These are phyloP conservation scores for Arnoldichthys spilopterus DNA, from an alignment of 2,797 vertebrate species.

Conservation along the genomic window DNA sequence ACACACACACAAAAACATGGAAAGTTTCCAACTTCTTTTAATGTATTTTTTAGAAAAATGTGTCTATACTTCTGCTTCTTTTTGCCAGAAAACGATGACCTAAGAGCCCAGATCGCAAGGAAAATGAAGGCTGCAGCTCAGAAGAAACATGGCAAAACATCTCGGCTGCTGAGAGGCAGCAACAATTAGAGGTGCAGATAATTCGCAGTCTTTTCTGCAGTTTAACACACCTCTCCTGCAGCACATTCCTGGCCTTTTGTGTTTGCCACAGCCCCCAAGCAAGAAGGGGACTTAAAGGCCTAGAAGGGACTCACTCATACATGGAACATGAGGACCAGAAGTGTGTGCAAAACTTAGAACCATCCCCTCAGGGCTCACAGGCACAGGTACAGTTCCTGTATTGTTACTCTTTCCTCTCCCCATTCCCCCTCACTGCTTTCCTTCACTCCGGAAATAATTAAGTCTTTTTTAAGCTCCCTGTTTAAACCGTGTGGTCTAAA, in stretches of 20 bases:
- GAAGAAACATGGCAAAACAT: conserved; percentile 59
- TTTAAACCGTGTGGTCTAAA: conserved; percentile 70
- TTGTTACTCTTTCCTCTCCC: conserved; percentile 59
- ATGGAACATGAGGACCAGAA: conserved; percentile 49
- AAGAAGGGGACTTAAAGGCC: conserved; percentile 73
- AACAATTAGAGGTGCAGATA: conserved; percentile 69
- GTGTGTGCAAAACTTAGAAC: conserved; percentile 63
- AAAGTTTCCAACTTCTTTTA: conserved; percentile 49
- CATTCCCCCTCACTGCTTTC: conserved; percentile 16
- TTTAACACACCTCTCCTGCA: conserved; percentile 65
- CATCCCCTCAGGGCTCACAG: conserved; percentile 54
- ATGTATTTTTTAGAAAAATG: conserved; percentile 22
- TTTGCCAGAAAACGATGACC: conserved; percentile 22
- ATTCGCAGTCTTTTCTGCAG: conserved; percentile 68
- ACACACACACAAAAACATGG: conserved; percentile 44
- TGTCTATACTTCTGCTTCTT: background rate
- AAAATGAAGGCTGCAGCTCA: conserved; percentile 54
- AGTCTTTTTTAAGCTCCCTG: conserved; percentile 57
- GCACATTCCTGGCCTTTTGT: conserved; percentile 65
- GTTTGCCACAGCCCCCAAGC: conserved; percentile 40
- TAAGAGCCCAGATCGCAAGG: conserved; percentile 15
- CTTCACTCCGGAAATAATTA: conserved; percentile 75
- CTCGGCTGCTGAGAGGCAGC: conserved; percentile 58
- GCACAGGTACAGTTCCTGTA: conserved; percentile 74
- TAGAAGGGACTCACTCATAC: conserved; percentile 61